Base-by-base conservation (phyloP, 2,797 vertebrate genomes). In the Columba guinea region DNA sequence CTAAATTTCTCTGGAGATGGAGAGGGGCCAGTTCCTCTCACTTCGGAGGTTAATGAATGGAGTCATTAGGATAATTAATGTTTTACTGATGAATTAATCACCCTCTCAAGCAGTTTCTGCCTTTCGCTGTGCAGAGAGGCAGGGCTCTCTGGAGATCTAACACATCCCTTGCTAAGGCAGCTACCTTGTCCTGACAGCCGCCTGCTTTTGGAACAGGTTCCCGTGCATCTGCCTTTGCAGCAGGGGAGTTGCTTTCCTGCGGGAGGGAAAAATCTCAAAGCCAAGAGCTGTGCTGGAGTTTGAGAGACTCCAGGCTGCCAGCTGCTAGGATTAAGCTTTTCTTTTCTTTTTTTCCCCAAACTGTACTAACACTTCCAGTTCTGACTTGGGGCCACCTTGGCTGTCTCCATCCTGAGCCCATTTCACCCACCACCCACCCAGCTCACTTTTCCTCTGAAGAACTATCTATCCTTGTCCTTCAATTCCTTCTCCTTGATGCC, bases 61-160 rank as follows among this genome's bases (percentile, higher is more conserved):
- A 97, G 91, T 95, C 94, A 93, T 94, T 94, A 96, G 89, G 74
- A 88, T 96, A 95, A 96, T 96, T 97, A 98, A 98, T 96, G 96
- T 97, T 96, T 97, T 96, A 84, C 87, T 96, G 96, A 97, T 96
- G 94, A 98, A 96, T 97, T 98, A 97, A 97, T 97, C 95, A 93
- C 90, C 89, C 73, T 94, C 51, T 90, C 87, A 95, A 96, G 94
- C 95, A 96, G 95, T 53, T 78, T 69, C 75, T 95, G 39, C 79
- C 68, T 95, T 91, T 94, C 6, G 8, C 90, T 96, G 53, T 68
- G 96, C 84, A 62, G 86, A 95, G 90, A 94, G 76, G 78, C 85
- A 95, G 88, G 91, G 83, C 32, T 18, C 78, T 92, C 86, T 63
- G 70, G 90, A 88, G 89, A 71, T 80, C 87, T 93, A 95, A 82